phyloP scores from a whole-genome alignment of 2,888 invertebrate genomes.

The Brachyptera putata region DNA sequence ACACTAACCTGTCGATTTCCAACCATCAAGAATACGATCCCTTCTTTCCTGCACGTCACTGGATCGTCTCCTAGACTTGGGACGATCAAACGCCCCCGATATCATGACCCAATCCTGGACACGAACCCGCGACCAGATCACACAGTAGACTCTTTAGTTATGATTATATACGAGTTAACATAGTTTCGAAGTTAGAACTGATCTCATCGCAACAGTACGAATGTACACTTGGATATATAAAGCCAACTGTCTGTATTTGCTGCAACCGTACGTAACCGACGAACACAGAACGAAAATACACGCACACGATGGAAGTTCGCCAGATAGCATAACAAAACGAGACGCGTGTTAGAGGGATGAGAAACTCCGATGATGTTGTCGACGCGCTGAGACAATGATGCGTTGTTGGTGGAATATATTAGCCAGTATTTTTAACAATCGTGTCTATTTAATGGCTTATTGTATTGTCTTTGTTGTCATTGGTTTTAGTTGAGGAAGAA shows the following conservation, averaged over 20 bases:
- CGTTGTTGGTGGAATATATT: too few species aligned
- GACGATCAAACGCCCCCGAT: conserved; percentile 19
- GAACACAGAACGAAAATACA: conserved; percentile 1
- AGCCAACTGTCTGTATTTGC: background rate
- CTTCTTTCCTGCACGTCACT: conserved; percentile 27
- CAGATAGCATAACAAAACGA: background rate
- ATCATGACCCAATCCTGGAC: conserved; percentile 19
- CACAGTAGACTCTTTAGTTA: background rate
- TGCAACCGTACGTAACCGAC: background rate
- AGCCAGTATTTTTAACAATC: too few species aligned
- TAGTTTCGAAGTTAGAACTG: too few species aligned
- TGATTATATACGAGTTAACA: too few species aligned
- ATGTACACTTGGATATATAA: background rate
- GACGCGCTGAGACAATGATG: too few species aligned
- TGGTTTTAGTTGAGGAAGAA: too few species aligned
- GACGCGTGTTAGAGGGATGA: background rate
- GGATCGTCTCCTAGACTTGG: conserved; percentile 26
- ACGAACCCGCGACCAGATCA: background rate
- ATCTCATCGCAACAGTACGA: background rate
- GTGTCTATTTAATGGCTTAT: too few species aligned
- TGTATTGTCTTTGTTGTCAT: too few species aligned
- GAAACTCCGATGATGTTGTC: conserved; percentile 5
- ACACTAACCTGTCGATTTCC: conserved; percentile 18
- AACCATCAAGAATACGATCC: conserved; percentile 26
- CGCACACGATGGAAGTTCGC: conserved; percentile 4